Conservation (phyloP, 1,140 invertebrate species). For the Ooceraea biroi region DNA sequence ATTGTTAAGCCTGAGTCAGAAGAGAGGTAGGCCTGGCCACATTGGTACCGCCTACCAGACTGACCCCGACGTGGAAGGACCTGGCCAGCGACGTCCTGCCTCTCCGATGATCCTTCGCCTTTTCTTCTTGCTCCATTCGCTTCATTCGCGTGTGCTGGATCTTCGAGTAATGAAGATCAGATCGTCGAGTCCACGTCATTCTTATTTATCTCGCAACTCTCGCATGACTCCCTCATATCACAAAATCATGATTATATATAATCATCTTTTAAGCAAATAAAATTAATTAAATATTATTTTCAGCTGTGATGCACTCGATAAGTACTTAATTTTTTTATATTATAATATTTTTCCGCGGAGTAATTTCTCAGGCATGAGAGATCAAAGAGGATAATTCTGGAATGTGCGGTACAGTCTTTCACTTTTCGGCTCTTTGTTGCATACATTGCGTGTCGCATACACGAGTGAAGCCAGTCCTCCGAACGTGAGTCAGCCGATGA, state of each 20-base stretch:
- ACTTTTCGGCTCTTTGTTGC: constrained; percentile 24
- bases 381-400: constrained; percentile 32
- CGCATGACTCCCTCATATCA: background rate
- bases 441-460: constrained; percentile 29
- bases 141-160: too few relatives aligned
- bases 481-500: constrained; percentile 65
- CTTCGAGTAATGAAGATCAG: constrained; percentile 1
- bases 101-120: constrained; percentile 51
- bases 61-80: constrained; percentile 73
- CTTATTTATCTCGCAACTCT: background rate
- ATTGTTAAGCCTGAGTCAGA: constrained; percentile 72
- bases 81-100: constrained; percentile 66
- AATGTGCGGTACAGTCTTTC: constrained; percentile 29
- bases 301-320: background rate
- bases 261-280: constrained; percentile 1
- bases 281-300: background rate
- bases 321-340: too few relatives aligned
- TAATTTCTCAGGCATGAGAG: background rate
- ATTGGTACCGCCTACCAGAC: constrained; percentile 79
- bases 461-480: constrained; percentile 8
- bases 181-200: background rate
- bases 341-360: background rate
- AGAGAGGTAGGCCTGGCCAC: constrained; percentile 77
- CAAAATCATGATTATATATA: background rate
- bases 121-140: background rate